These are phyloP conservation scores for Betta splendens DNA, from an alignment of 2,797 vertebrate genomes.

Conservation along the genomic window DNA sequence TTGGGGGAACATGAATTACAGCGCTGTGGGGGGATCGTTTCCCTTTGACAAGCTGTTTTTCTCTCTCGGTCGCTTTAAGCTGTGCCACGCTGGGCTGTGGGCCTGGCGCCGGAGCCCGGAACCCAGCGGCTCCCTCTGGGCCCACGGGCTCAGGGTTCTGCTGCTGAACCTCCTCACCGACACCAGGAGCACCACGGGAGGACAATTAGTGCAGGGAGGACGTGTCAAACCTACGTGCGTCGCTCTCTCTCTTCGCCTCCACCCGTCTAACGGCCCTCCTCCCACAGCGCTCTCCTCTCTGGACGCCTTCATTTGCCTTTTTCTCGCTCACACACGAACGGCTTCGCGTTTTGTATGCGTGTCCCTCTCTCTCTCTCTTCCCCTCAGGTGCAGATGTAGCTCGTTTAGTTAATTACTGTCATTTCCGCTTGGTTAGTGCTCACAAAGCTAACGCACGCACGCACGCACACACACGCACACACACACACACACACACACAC, in stretches of 20 bases:
- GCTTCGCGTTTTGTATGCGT: conserved; percentile 3
- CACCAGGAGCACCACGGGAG: background rate
- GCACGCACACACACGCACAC: conserved; percentile 9
- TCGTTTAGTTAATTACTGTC: conserved; percentile 73
- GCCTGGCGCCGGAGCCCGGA: conserved; percentile 3
- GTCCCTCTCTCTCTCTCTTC: conserved; percentile 10
- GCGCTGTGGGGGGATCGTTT: conserved; percentile 27
- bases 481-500: background rate
- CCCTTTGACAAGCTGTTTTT: conserved; percentile 31
- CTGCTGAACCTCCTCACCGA: conserved; percentile 3
- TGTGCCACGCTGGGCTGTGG: conserved; percentile 15
- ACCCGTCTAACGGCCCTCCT: background rate
- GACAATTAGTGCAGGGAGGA: background rate
- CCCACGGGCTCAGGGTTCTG: background rate
- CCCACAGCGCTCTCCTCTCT: conserved; percentile 1
- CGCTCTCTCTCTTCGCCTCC: background rate
- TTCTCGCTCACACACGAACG: conserved; percentile 1
- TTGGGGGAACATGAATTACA: conserved; percentile 26
- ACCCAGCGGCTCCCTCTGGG: conserved; percentile 5
- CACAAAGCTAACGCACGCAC: conserved; percentile 44
- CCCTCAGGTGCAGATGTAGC: conserved; percentile 67
- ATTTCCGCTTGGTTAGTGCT: conserved; percentile 69
- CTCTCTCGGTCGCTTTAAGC: conserved; percentile 40
- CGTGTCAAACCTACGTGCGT: background rate
- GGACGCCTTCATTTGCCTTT: conserved; percentile 7